phyloP scores from a whole-genome alignment of 2,797 vertebrate species.

The Neosalanx taihuensis region DNA sequence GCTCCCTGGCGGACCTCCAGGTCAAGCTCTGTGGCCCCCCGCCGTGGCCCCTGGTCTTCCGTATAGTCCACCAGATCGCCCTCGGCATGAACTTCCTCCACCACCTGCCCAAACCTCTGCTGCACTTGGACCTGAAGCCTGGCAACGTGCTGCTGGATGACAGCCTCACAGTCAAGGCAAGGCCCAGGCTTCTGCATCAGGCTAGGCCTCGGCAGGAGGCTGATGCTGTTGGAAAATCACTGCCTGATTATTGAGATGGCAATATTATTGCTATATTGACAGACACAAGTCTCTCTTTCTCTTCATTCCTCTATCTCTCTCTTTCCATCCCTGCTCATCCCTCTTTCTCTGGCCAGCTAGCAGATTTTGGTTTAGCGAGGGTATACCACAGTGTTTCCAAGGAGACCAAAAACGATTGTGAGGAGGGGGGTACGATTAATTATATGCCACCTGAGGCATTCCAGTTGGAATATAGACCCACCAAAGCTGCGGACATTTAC shows the following conservation, averaged over 20 bases:
- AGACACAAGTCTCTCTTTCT: neutral
- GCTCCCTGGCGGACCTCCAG: constrained; percentile 63
- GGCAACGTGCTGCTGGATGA: constrained; percentile 74
- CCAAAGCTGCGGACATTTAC: constrained; percentile 69
- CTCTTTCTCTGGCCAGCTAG: constrained; percentile 53
- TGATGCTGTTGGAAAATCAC: neutral
- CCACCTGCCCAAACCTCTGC: constrained; percentile 57
- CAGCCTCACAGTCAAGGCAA: constrained; percentile 67
- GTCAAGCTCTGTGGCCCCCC: constrained; percentile 29
- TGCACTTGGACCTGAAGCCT: constrained; percentile 78
- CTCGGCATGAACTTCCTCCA: constrained; percentile 78
- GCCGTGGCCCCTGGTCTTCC: constrained; percentile 64
- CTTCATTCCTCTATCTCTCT: neutral
- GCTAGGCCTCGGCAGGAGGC: neutral
- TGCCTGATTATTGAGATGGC: too few relatives aligned
- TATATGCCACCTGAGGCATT: constrained; percentile 79
- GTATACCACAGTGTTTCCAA: constrained; percentile 41
- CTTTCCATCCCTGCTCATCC: neutral
- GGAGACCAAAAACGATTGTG: neutral
- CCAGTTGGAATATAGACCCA: constrained; percentile 41
- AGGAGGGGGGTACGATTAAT: constrained; percentile 61
- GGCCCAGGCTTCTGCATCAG: constrained; percentile 6
- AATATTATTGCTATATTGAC: too few relatives aligned
- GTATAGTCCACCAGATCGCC: constrained; percentile 68
- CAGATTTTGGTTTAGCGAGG: constrained; percentile 73